Evolutionary conservation across 1,140 invertebrate genomes (phyloP).

Genomic region (Adelges cooleyi): DNA sequence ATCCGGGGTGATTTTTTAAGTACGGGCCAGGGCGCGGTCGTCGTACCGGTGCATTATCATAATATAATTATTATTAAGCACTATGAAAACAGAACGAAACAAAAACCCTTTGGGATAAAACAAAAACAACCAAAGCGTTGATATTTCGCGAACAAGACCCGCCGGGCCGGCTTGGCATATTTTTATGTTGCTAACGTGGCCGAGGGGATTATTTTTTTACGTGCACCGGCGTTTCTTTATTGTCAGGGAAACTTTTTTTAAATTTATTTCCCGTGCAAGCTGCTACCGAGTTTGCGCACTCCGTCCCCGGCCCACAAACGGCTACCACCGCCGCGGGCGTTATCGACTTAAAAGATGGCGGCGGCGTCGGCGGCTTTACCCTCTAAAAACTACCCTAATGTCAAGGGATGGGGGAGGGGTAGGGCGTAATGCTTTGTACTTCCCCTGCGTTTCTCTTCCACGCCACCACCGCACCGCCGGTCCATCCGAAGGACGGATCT

Average conservation of each 20-base stretch:
- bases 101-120: background rate
- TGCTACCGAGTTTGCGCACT: background rate
- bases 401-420: conserved; percentile 15
- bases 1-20: conserved; percentile 1
- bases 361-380: conserved; percentile 12
- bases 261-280: background rate
- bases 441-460: background rate
- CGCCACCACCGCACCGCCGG: background rate
- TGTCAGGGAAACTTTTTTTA: background rate
- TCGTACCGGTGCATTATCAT: conserved; percentile 14
- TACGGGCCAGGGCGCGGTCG: too few species aligned
- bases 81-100: too few species aligned
- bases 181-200: background rate
- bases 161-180: background rate
- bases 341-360: conserved; percentile 28
- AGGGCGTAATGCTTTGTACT: too few species aligned
- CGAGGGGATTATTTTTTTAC: background rate
- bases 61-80: conserved; percentile 7
- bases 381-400: conserved; percentile 22
- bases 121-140: background rate
- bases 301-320: too few species aligned
- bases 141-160: background rate
- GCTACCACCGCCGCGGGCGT: background rate
- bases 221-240: background rate
- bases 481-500: conserved; percentile 19